These are phyloP conservation scores for Sepiola atlantica DNA, from an alignment of 2,888 invertebrate genomes.

Conservation along the genomic window DNA sequence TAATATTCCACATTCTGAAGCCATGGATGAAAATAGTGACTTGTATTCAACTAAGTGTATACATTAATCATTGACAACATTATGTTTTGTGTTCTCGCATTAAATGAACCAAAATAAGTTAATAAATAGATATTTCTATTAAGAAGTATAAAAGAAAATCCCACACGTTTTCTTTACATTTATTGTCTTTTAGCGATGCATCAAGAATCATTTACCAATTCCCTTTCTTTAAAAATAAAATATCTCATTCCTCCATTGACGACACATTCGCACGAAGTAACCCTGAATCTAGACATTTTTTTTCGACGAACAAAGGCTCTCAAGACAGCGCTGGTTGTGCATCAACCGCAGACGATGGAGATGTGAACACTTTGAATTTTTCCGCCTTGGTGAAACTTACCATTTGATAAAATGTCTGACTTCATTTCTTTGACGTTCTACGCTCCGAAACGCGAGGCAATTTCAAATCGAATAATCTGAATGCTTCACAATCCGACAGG, in stretches of 20 bases:
- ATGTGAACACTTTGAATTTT: not conserved
- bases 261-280: not conserved
- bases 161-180: no score
- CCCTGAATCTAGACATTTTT: not conserved
- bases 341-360: not conserved
- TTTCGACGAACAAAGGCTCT: not conserved
- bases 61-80: no score
- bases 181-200: no score
- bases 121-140: no score
- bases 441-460: not conserved
- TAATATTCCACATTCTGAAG: no score
- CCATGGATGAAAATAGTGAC: no score
- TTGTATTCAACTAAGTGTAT: no score
- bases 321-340: not conserved
- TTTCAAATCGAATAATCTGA: constrained; percentile 17
- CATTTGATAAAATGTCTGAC: not conserved
- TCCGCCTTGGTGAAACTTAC: not conserved
- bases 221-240: not conserved
- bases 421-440: not conserved
- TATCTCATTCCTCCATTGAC: not conserved
- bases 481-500: not conserved
- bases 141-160: no score
- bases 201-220: not conserved
- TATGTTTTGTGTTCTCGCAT: no score
- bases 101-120: no score